Conservation (phyloP, 2,797 vertebrate species). For the Mionectes olivaceus region DNA sequence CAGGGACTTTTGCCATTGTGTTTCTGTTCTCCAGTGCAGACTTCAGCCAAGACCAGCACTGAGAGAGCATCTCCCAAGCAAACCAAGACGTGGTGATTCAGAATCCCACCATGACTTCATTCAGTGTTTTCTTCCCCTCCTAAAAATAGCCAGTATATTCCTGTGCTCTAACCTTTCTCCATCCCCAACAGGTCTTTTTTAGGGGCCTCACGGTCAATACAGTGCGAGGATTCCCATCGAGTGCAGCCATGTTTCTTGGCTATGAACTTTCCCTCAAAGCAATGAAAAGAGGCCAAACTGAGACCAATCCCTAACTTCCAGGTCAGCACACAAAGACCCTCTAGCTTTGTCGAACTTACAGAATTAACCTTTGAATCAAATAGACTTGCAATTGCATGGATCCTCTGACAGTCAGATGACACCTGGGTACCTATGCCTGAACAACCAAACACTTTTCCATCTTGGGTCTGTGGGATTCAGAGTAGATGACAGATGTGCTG, state of each 20-base stretch:
- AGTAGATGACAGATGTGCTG: not conserved
- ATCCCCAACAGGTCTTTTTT: slow-evolving; percentile 89
- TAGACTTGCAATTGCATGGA: not conserved
- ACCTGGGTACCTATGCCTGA: not conserved
- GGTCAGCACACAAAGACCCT: slow-evolving; percentile 64
- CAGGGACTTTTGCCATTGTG: not conserved
- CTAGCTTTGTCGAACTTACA: not conserved
- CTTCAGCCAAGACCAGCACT: not conserved
- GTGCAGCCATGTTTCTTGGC: slow-evolving; percentile 94
- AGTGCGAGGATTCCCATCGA: slow-evolving; percentile 93
- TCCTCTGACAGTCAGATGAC: not conserved
- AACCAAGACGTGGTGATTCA: not conserved
- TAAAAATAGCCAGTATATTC: not conserved
- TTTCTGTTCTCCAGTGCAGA: rapidly evolving
- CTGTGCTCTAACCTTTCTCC: slow-evolving; percentile 39
- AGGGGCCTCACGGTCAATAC: slow-evolving; percentile 89
- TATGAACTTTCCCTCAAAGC: slow-evolving; percentile 93
- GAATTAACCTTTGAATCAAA: not conserved
- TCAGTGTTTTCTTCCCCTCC: not conserved
- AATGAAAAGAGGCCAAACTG: slow-evolving; percentile 78
- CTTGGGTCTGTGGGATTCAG: not conserved
- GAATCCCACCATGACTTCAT: not conserved
- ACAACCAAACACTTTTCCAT: not conserved
- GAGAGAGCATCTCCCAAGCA: not conserved
- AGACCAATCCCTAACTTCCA: slow-evolving; percentile 69